Evolutionary conservation across 2,888 invertebrate genomes (phyloP).

Genomic region (Cephus pulcher): DNA sequence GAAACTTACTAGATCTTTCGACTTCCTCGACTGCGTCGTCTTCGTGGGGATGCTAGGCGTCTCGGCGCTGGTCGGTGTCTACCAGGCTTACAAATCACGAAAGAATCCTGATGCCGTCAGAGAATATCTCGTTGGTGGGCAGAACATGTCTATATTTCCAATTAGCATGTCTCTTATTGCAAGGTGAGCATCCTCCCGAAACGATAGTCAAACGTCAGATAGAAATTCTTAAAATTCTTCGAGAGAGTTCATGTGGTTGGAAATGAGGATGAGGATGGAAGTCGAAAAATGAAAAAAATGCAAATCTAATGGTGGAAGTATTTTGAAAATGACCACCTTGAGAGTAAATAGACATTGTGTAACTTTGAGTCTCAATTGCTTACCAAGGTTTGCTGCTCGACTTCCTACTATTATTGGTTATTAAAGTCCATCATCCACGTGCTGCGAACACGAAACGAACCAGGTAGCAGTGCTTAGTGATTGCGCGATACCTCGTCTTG

Average conservation of each 20-base stretch:
- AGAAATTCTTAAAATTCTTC: neutral
- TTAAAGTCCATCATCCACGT: conserved; percentile 1
- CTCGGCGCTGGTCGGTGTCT: conserved; percentile 77
- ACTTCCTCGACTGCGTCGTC: conserved; percentile 75
- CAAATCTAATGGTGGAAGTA: neutral
- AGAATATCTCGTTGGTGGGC: conserved; percentile 81
- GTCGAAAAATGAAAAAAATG: neutral
- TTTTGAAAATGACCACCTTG: no score
- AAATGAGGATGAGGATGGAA: neutral
- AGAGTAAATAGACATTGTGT: neutral
- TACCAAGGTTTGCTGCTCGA: conserved; percentile 24
- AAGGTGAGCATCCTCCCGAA: conserved; percentile 69
- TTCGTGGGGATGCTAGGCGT: conserved; percentile 75
- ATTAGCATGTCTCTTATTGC: conserved; percentile 83
- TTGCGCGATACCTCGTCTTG: no score
- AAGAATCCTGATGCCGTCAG: conserved; percentile 77
- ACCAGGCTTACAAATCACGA: conserved; percentile 78
- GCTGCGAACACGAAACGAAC: conserved; percentile 12
- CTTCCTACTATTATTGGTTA: conserved; percentile 24
- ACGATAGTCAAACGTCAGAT: neutral
- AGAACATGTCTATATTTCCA: conserved; percentile 82
- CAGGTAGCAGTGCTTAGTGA: neutral
- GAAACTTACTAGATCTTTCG: conserved; percentile 66
- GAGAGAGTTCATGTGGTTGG: neutral
- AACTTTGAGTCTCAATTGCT: conserved; percentile 25